A percentile compares a stretch with the other conserved stretches of the same genome.
Conservation (phyloP, 92 coral and sea anemone genomes). For the Phenganax stokvisi region DNA sequence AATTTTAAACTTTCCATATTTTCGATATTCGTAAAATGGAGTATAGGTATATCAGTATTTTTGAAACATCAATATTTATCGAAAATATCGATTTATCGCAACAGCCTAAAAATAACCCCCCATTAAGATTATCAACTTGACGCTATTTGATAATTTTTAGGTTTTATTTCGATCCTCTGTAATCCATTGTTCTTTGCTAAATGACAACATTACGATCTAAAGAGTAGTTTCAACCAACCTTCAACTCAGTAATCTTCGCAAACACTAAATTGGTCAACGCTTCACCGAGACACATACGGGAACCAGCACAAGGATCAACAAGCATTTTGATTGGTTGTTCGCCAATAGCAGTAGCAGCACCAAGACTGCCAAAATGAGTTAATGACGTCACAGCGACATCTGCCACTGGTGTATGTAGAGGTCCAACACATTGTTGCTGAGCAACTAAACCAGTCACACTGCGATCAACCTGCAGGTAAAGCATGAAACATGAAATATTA, state of each 20-base stretch:
- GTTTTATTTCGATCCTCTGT: too few species aligned
- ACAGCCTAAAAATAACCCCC: too few species aligned
- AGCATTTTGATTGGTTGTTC: constrained; percentile 95
- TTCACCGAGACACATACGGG: constrained; percentile 95
- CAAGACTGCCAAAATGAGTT: constrained; percentile 66
- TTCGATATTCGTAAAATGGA: too few species aligned
- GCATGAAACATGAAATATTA: not conserved
- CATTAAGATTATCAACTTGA: too few species aligned
- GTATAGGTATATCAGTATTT: too few species aligned
- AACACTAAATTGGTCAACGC: constrained; percentile 90
- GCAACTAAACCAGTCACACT: constrained; percentile 98
- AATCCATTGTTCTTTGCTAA: too few species aligned
- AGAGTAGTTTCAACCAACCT: constrained; percentile 49
- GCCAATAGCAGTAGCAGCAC: constrained; percentile 96
- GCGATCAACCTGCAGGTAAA: constrained; percentile 71
- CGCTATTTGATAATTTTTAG: too few species aligned
- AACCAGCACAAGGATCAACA: constrained; percentile 76
- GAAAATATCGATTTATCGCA: too few species aligned
- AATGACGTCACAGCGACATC: constrained; percentile 92
- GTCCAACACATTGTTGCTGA: constrained; percentile 98
- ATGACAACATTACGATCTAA: not conserved
- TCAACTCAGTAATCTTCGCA: constrained; percentile 81
- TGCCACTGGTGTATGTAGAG: constrained; percentile 90
- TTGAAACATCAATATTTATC: too few species aligned
- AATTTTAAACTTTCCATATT: too few species aligned